Evolutionary conservation across 2,113 vertebrate species (phyloP).

Genomic region (Phylloscopus trochiloides): DNA sequence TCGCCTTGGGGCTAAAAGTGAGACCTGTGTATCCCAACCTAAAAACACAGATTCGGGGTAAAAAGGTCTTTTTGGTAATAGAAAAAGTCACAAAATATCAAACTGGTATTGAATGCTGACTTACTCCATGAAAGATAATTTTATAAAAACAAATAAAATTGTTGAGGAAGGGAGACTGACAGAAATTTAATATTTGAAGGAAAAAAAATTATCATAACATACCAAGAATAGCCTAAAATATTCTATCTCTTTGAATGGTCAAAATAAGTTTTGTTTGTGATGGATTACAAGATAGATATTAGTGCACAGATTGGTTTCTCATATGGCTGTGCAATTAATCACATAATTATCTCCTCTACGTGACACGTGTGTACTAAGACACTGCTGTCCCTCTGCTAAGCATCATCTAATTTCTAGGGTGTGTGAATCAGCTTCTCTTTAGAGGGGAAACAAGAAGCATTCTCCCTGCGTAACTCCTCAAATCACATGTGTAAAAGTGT

Average conservation of each 20-base stretch:
- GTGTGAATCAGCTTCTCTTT: background rate
- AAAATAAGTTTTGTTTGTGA: background rate
- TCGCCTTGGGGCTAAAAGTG: background rate
- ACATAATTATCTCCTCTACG: background rate
- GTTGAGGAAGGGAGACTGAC: background rate
- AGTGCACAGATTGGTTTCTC: background rate
- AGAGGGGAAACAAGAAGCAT: background rate
- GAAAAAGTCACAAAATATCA: background rate
- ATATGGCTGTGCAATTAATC: background rate
- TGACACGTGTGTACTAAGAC: background rate
- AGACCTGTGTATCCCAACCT: background rate
- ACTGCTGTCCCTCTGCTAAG: background rate
- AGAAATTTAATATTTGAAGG: background rate
- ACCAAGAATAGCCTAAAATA: background rate
- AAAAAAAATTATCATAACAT: fast-evolving
- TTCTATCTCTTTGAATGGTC: background rate
- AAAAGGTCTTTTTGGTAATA: background rate
- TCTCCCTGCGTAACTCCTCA: background rate
- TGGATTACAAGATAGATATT: background rate
- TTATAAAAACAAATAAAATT: background rate
- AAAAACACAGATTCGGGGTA: background rate
- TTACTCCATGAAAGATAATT: background rate
- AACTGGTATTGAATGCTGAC: background rate
- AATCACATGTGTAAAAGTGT: background rate
- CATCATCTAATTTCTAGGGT: background rate